Base-by-base conservation (phyloP, 2,888 invertebrate genomes). In the Parelbella ahira region DNA sequence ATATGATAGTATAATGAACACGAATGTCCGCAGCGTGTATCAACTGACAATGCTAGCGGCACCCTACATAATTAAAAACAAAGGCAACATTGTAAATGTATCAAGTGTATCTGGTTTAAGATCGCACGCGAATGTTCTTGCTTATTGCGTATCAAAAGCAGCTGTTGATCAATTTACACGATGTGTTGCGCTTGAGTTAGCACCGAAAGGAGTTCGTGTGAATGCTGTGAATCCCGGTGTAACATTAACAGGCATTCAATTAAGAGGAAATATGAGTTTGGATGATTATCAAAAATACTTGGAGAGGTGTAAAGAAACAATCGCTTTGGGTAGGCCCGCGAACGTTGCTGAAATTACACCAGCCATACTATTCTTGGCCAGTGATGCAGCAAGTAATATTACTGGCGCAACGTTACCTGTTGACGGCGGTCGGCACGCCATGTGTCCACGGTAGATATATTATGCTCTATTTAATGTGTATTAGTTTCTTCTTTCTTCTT, bases 201-300 rank as follows among this genome's bases (percentile, higher is more conserved):
- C 92, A 11, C 60, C 89, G 0, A 93, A 93, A 67, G 91, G 92
- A 49, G 94, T 97, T 0, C 88, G 97, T 18, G 96, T 96, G 0
- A 98, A 98, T 73, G 90, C 94, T 37, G 96, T 97, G 0, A 97
- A 97, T 77, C 98, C 98, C 21, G 98, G 98, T 7, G 97, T 98
- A 0, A 93, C 94, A n/a, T 73, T 93, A 1, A 98, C 98, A 0
- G 93, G 96, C 55, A 70, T 97, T 25, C 97, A 97, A 56, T 93
- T 91, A 73, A 90, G 78, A 46, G 93, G 93, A 5, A 95, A 95
- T 33, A 92, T 98, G 92, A 90, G 89, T 56, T 92, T 93, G 15
- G 91, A 93, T 48, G 90, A 93, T 23, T 95, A 97, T 74, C 88
- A 89, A 21, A 89, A 89, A 65, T 98, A 97, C 72, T 81, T 97